Evolutionary conservation across 2,797 vertebrate species (phyloP).

Genomic region (Intellagama lesueurii): DNA sequence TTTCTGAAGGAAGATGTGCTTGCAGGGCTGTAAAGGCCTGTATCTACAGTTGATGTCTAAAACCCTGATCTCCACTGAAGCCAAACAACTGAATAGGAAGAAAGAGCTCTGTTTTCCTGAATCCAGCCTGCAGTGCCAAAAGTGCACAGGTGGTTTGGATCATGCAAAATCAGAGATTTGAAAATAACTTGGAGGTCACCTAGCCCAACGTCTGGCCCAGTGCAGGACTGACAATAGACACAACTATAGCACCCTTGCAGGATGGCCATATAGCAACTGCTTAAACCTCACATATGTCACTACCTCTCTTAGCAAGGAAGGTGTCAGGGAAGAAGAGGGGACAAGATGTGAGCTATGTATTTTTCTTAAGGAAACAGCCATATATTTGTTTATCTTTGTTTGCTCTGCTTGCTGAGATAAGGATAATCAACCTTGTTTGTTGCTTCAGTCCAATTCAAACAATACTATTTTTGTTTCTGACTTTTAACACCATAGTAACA

Average conservation of each 20-base stretch:
- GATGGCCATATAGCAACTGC: not conserved
- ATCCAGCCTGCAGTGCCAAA: not conserved
- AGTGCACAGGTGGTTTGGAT: not conserved
- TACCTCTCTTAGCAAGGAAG: not conserved
- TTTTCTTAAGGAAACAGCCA: not conserved
- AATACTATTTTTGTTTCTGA: not conserved
- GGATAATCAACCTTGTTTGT: not conserved
- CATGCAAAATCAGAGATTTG: not conserved
- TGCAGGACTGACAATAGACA: not conserved
- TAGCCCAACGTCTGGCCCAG: not conserved
- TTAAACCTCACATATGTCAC: not conserved
- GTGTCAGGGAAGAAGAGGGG: not conserved
- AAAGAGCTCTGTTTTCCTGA: not conserved
- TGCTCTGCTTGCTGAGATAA: not conserved
- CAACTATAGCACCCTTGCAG: not conserved
- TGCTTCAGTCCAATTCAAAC: not conserved
- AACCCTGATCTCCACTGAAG: not conserved
- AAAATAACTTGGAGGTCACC: not conserved
- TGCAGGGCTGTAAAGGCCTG: not conserved
- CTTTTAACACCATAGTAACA: not conserved
- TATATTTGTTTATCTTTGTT: constrained; percentile 4
- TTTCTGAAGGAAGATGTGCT: not conserved
- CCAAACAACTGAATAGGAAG: not conserved
- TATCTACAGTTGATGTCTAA: not conserved
- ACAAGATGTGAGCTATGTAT: not conserved